These are phyloP conservation scores for human (Homo sapiens) DNA, from an alignment of 2,113 vertebrate species.

Conservation along the genomic window GRCh38 chr2:124245001-124245500, in stretches of 20 bases:
- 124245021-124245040: neutral
- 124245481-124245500: neutral
- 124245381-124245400: neutral
- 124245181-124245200: neutral
- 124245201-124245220: neutral
- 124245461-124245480: neutral
- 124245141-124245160: neutral
- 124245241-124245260: neutral
- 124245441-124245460: neutral
- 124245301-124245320: neutral
- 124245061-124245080: neutral
- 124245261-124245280: neutral
- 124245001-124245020: neutral
- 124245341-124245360: neutral
- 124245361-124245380: neutral
- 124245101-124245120: neutral
- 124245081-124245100: neutral
- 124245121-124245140: neutral
- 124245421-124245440: neutral
- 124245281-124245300: neutral
- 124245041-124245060: neutral
- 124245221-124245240: neutral
- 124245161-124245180: neutral
- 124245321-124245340: neutral
- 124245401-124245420: neutral